These are phyloP conservation scores for Onychomys arenicola DNA, from an alignment of 2,797 vertebrate genomes.

Conservation along the genomic window DNA sequence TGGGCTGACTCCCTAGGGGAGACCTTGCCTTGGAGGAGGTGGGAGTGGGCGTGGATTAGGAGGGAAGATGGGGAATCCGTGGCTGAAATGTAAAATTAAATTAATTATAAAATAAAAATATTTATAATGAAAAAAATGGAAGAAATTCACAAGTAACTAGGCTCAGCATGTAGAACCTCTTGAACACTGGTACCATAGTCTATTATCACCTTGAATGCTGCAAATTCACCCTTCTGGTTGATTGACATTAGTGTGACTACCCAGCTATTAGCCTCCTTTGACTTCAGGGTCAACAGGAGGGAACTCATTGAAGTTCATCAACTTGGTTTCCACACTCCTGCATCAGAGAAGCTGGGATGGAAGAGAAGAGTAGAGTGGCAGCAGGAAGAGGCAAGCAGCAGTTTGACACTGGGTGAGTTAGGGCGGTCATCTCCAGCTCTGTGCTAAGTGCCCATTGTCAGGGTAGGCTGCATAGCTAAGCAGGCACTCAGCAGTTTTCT, in stretches of 20 bases:
- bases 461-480: neutral
- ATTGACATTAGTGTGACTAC: neutral
- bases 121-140: too few species aligned
- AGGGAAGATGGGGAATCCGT: too few species aligned
- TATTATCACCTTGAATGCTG: neutral
- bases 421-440: neutral
- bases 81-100: too few species aligned
- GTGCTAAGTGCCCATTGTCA: neutral
- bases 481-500: constrained; percentile 2
- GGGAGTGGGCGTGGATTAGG: too few species aligned
- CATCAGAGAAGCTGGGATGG: neutral
- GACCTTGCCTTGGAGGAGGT: too few species aligned
- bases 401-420: neutral
- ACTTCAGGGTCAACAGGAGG: neutral
- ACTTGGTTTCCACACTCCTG: neutral
- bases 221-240: neutral
- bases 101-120: too few species aligned
- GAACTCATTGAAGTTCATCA: neutral
- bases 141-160: too few species aligned
- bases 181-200: neutral
- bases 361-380: neutral
- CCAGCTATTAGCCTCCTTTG: neutral
- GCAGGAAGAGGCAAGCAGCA: neutral
- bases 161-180: neutral
- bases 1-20: too few species aligned